Conservation (phyloP, 1,140 invertebrate genomes). For the Aphaenogaster ashmeadi region DNA sequence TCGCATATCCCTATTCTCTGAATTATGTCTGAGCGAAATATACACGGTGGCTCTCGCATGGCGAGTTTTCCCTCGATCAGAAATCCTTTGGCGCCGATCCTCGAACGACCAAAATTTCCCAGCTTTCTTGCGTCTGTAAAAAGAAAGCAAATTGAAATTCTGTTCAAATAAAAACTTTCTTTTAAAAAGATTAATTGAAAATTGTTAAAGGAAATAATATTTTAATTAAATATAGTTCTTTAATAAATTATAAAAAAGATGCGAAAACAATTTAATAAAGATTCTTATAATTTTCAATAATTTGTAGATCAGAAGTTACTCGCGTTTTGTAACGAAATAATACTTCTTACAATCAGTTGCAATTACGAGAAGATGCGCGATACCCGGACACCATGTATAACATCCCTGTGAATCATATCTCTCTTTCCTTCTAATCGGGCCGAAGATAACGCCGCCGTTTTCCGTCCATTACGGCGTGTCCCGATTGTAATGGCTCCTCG, state of each 20-base stretch:
- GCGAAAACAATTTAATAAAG: background rate
- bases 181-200: background rate
- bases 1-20: background rate
- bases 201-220: background rate
- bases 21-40: slow-evolving; percentile 10
- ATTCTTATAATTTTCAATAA: background rate
- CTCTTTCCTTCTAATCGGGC: slow-evolving; percentile 49
- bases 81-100: background rate
- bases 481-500: slow-evolving; percentile 54
- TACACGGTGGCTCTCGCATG: background rate
- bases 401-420: slow-evolving; percentile 28
- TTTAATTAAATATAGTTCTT: background rate
- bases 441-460: slow-evolving; percentile 53
- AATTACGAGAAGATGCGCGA: background rate
- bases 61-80: background rate
- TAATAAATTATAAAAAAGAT: background rate
- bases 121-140: background rate
- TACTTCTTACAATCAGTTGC: slow-evolving; percentile 12
- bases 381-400: slow-evolving; percentile 12
- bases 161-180: background rate
- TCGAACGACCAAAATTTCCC: background rate
- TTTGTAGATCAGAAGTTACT: background rate
- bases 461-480: slow-evolving; percentile 52
- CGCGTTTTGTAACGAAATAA: background rate
- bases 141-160: background rate